Evolutionary conservation across 2,113 vertebrate genomes (phyloP).

Genomic region (Equus przewalskii): DNA sequence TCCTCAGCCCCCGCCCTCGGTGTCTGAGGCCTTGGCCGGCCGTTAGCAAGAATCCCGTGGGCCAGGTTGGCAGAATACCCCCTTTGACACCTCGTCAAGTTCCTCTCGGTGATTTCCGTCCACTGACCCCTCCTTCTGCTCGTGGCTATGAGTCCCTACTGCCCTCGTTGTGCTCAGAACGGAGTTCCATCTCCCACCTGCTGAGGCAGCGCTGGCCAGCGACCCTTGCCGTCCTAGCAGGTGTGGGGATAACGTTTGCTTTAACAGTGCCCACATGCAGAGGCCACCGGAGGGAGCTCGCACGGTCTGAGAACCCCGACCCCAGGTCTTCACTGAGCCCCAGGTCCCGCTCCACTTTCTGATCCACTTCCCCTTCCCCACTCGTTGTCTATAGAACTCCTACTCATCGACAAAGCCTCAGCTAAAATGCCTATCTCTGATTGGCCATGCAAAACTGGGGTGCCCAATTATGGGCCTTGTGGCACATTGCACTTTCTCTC

Average conservation of each 20-base stretch:
- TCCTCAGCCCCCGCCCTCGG: too few species aligned
- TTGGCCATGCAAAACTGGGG: neutral
- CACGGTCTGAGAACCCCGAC: neutral
- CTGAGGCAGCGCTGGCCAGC: neutral
- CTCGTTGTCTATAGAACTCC: neutral
- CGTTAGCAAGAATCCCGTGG: neutral
- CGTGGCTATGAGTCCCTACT: neutral
- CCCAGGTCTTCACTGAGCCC: neutral
- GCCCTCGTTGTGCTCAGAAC: neutral
- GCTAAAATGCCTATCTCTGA: neutral
- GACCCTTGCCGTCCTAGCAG: too few species aligned
- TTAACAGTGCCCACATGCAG: neutral
- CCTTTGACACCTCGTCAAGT: neutral
- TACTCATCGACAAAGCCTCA: neutral
- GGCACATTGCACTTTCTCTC: neutral
- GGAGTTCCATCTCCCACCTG: neutral
- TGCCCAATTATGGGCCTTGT: neutral
- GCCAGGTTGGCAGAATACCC: neutral
- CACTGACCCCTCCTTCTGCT: too few species aligned
- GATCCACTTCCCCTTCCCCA: neutral
- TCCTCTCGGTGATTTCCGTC: rapidly evolving
- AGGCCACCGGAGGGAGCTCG: rapidly evolving
- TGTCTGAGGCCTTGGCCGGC: neutral
- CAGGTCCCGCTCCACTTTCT: neutral
- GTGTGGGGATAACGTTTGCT: neutral